Evolutionary conservation across 2,113 vertebrate genomes (phyloP).

Genomic region (Paratilapia polleni): DNA sequence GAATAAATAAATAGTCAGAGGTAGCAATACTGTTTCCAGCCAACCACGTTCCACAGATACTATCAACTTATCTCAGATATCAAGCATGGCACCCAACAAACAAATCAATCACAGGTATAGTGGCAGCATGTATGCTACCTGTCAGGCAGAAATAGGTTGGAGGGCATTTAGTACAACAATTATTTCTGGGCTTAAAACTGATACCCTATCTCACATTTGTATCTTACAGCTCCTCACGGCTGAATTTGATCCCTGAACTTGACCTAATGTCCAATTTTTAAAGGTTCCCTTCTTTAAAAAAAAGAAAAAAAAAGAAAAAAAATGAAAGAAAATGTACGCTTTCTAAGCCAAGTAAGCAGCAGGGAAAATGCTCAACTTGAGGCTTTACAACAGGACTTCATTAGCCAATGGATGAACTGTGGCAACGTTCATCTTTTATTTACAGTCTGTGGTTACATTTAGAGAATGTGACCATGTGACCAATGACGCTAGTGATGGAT

Average conservation of each 20-base stretch:
- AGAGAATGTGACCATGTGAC: too few relatives aligned
- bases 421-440: too few relatives aligned
- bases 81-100: neutral
- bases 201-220: neutral
- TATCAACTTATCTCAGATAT: neutral
- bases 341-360: too few relatives aligned
- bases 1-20: neutral
- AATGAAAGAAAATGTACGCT: too few relatives aligned
- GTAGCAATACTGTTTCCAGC: neutral
- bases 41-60: neutral
- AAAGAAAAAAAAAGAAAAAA: too few relatives aligned
- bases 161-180: neutral
- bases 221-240: neutral
- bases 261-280: neutral
- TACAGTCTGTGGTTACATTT: too few relatives aligned
- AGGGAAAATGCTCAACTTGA: too few relatives aligned
- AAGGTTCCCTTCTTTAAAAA: neutral
- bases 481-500: too few relatives aligned
- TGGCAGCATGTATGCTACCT: neutral
- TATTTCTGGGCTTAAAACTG: neutral
- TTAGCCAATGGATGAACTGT: too few relatives aligned
- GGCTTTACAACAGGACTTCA: too few relatives aligned
- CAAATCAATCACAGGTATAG: neutral
- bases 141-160: neutral
- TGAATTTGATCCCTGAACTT: neutral